Conservation (phyloP, 2,888 invertebrate genomes). For the Cheilosia impressa region DNA sequence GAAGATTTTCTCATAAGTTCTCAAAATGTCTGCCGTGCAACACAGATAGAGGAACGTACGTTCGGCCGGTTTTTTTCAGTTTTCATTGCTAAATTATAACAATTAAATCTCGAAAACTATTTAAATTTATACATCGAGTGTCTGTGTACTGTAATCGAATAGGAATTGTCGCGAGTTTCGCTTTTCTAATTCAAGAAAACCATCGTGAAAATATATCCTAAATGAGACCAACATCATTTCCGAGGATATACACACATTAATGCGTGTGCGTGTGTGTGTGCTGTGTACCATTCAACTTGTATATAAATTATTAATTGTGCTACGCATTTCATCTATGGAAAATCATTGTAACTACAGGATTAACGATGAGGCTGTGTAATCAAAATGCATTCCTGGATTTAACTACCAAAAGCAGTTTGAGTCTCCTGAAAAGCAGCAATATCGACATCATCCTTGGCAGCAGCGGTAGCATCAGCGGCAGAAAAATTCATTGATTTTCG, state of each 20-base stretch:
- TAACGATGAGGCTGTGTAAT: slow-evolving; percentile 39
- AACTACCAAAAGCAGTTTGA: background rate
- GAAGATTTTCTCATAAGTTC: slow-evolving; percentile 69
- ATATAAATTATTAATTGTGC: slow-evolving; percentile 22
- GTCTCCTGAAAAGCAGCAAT: slow-evolving; percentile 7
- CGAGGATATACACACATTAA: slow-evolving; percentile 52
- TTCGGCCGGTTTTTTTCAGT: slow-evolving; percentile 67
- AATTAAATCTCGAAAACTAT: slow-evolving; percentile 36
- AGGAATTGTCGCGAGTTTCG: background rate
- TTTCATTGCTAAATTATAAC: slow-evolving; percentile 62
- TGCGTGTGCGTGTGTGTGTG: slow-evolving; percentile 54
- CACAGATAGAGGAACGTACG: slow-evolving; percentile 48
- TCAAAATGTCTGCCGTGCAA: slow-evolving; percentile 71
- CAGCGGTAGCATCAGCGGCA: slow-evolving; percentile 45
- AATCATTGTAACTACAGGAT: background rate
- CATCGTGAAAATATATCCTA: slow-evolving; percentile 34
- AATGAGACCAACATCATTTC: slow-evolving; percentile 25
- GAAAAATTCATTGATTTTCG: slow-evolving; percentile 74
- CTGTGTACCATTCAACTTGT: slow-evolving; percentile 13
- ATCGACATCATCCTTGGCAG: slow-evolving; percentile 4
- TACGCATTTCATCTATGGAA: slow-evolving; percentile 23
- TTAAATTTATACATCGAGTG: slow-evolving; percentile 9
- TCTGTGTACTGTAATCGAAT: slow-evolving; percentile 1
- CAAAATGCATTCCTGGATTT: slow-evolving; percentile 6
- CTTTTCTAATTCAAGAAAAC: slow-evolving; percentile 66